Base-by-base conservation (phyloP, 2,888 invertebrate species). In the Nyleta sp. region DNA sequence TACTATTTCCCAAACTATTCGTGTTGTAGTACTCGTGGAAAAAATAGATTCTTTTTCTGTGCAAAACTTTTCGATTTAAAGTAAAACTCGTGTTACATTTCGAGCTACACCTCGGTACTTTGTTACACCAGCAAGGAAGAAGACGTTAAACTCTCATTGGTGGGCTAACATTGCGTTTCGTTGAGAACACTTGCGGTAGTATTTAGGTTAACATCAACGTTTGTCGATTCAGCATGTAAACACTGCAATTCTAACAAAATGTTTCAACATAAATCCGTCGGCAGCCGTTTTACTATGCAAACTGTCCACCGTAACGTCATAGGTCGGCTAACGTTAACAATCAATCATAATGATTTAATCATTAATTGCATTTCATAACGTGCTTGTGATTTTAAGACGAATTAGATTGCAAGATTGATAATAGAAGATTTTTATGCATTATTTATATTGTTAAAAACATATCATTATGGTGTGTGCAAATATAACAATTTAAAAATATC, bases 31-130 rank as follows among this genome's bases (percentile, higher is more conserved):
- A 48, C 46, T 40, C 18, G 13, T 1, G 33, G 17, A 68, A 60
- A 67, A 52, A 53, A 44, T 52, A 52, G 24, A 70, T 70, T 70
- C 42, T 52, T 52, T 70, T 35, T 52, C 13, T 22, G 42, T 42
- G 60, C 40, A 33, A 70, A 70, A 70, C 38, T 70, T 70, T 70
- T 70, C 42, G 52, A 40, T 59, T 70, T 60, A 70, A 71, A 59
- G 38, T 52, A 62, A 28, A 71, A 53, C 71, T 71, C 52, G 53
- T 62, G 71, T 71, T 62, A 62, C 62, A 38, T 62, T 62, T 71
- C 44, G 18, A 17, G 52, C 44, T 71, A 71, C 53, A 71, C 53
- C 44, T 31, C 42, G 35, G 42, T 22, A 70, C 59, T 70, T 71
- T 71, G 53, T 60, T 71, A 60, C 42, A 44, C 20, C 50, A 15